Evolutionary conservation across 2,113 vertebrate species (phyloP), one percentile per base, ranked within the genome.

Genomic region (Protobothrops mucrosquamatus): DNA sequence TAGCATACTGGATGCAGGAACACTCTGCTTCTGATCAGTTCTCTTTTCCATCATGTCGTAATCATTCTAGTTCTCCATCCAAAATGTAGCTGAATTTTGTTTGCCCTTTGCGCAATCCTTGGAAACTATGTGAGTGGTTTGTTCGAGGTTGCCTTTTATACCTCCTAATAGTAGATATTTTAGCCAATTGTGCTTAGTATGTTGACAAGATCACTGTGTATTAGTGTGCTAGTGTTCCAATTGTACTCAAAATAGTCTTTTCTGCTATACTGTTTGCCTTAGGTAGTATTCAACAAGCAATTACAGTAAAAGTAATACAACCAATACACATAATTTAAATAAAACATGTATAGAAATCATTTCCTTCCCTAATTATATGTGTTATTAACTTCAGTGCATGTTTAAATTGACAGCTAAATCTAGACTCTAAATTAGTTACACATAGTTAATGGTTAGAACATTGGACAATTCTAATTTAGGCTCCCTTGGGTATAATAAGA

Each of bases 51-150:
- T 89, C 26, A 56, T 92, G 55, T 87, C 81, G 51, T 20, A 51
- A 11, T 24, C 14, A 10, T 20, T 89, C 61, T 61, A 46, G 61
- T 15, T 56, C 24, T n/a, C 52, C 92, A 81, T 43, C 24, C 34
- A 56, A 52, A 81, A 56, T 46, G 52, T 59, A 89, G 26, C 15
- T 88, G n/a, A 55, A 56, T 43, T n/a, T 29, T 46, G 61, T 52
- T 92, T 81, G 87, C n/a, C 64, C 87, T 92, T 89, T 92, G 87
- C 61, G 61, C 48, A 81, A 61, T 46, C 61, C 61, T 92, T 81
- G 87, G 87, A n/a, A 52, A 24, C 39, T n/a, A 23, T 52, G 55
- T 56, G 91, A 59, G 48, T 55, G 48, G 54, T 23, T 48, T 59
- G 64, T 89, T 46, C 48, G 87, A 92, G 91, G 48, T 3, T 92